Evolutionary conservation across 2,113 vertebrate genomes (phyloP), one percentile per base, ranked within the genome.

Genomic region (Balaeniceps rex): DNA sequence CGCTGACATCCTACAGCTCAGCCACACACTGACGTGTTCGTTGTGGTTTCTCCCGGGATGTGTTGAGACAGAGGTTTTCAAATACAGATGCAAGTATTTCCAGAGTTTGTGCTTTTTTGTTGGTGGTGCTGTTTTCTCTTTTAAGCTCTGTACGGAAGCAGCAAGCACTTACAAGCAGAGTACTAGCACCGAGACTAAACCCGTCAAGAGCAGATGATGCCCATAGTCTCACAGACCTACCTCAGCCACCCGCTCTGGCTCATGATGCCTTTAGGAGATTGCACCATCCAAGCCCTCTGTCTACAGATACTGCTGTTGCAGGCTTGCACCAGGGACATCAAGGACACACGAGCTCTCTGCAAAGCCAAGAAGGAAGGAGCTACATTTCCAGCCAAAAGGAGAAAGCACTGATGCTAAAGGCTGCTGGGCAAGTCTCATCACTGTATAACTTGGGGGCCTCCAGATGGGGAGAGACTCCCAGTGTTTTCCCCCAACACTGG

Each of bases 371-470:
- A 24, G 33, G 68, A 28, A 29, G 46, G 9, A 60, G 11, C 7
- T 49, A 44, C 21, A 6, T 14, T n/a, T 40, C 52, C 54, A 77
- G 31, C 15, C n/a, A 13, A n/a, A 44, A 68, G 13, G 28, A 57
- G 40, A 71, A 44, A 88, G 42, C 16, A 8, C 34, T 3, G 51
- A 36, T 49, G 47, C 12, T n/a, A 68, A 74, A 68, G n/a, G 26
- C 74, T 66, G 63, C 42, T 34, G 21, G 4, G 31, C 64, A 38
- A 7, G 0, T 4, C 33, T 4, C 19, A 42, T 19, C 55, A 11
- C 58, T 38, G 0, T 16, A 21, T 0, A 42, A 46, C 60, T 21
- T 28, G 12, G 19, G 21, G 14, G 24, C 9, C 4, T 14, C 31
- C 22, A 51, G 71, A 44, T 6, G 33, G 24, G 29, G 26, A 81